These are phyloP conservation scores for Cheilosia scutellata DNA, from an alignment of 2,888 invertebrate species.

Conservation along the genomic window DNA sequence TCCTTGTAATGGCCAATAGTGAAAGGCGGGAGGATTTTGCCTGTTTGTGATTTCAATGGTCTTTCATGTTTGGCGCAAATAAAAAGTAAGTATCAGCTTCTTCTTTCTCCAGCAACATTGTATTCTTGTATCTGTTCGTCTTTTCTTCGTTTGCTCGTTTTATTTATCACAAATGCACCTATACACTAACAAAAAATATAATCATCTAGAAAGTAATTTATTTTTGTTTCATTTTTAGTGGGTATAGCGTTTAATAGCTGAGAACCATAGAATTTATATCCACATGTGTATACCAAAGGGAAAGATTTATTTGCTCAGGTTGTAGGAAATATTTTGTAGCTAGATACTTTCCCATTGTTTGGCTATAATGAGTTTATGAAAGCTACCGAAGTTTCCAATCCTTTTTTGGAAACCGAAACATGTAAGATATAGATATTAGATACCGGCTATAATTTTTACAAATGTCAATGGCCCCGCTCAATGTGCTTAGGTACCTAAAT, in stretches of 20 bases:
- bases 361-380: not conserved
- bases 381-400: too few relatives aligned
- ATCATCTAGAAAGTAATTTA: slow-evolving; percentile 47
- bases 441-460: too few relatives aligned
- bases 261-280: not conserved
- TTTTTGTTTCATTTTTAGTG: slow-evolving; percentile 9
- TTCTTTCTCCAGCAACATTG: slow-evolving; percentile 32
- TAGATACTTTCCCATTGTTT: not conserved
- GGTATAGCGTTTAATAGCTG: not conserved
- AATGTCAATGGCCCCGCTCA: too few relatives aligned
- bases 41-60: slow-evolving; percentile 87
- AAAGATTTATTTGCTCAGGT: slow-evolving; percentile 22
- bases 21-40: slow-evolving; percentile 81
- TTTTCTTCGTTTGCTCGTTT: slow-evolving; percentile 30
- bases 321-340: slow-evolving; percentile 31
- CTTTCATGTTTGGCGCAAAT: slow-evolving; percentile 87
- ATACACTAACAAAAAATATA: slow-evolving; percentile 28
- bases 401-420: too few relatives aligned
- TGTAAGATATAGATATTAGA: too few relatives aligned
- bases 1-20: slow-evolving; percentile 78
- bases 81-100: slow-evolving; percentile 85
- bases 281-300: not conserved
- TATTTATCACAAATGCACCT: slow-evolving; percentile 17
- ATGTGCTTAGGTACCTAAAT: too few relatives aligned
- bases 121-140: slow-evolving; percentile 39